These are phyloP conservation scores for Mesoligia furuncula DNA, from an alignment of 2,888 invertebrate species.

Conservation along the genomic window DNA sequence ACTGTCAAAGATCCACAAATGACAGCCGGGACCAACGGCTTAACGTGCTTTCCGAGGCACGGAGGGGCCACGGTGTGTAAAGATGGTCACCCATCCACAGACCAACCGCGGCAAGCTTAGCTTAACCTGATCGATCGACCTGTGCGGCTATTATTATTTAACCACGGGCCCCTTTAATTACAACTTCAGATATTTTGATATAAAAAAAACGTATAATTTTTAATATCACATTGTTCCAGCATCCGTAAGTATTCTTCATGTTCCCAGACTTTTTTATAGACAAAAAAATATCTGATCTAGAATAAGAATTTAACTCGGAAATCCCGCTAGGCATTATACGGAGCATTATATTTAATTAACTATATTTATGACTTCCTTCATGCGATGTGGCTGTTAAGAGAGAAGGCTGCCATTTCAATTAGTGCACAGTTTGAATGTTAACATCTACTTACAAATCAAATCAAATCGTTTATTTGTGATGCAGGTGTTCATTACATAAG, in stretches of 20 bases:
- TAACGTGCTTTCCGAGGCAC: too few relatives aligned
- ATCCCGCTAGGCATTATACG: conserved; percentile 42
- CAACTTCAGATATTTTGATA: not conserved
- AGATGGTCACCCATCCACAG: too few relatives aligned
- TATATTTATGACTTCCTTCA: conserved; percentile 65
- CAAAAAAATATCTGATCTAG: conserved; percentile 24
- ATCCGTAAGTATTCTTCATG: not conserved
- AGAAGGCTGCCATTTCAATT: conserved; percentile 48
- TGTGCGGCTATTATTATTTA: too few relatives aligned
- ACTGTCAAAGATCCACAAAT: too few relatives aligned
- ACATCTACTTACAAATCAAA: conserved; percentile 8
- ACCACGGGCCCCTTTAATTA: too few relatives aligned
- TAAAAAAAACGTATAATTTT: conserved; percentile 3
- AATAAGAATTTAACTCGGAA: conserved; percentile 24
- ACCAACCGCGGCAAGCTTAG: too few relatives aligned
- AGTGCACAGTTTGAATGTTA: conserved; percentile 58
- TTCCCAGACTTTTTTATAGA: conserved; percentile 21
- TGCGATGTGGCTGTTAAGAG: conserved; percentile 27
- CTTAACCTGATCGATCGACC: too few relatives aligned
- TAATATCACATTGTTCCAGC: conserved; percentile 26
- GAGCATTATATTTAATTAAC: conserved; percentile 56
- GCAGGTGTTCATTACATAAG: too few relatives aligned
- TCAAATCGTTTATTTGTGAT: too few relatives aligned
- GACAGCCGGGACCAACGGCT: too few relatives aligned
- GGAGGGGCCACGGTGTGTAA: too few relatives aligned